Conservation (phyloP, 2,113 vertebrate species). For the Recurvirostra avosetta region DNA sequence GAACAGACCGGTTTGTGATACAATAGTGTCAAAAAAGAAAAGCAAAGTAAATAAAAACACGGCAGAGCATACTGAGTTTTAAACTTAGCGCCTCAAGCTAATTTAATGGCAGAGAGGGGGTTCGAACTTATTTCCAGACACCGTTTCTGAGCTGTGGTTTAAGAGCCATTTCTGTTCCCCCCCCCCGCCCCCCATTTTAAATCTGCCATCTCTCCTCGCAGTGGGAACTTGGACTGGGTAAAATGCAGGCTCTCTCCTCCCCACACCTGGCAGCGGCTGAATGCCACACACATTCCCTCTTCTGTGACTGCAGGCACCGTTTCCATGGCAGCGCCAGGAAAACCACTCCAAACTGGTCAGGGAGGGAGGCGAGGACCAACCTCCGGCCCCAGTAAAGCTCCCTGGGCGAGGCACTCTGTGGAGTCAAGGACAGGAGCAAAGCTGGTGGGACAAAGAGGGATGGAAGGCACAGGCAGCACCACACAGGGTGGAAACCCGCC, state of each 20-base stretch:
- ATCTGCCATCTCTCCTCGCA: neutral
- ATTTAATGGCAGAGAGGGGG: neutral
- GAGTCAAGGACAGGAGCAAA: neutral
- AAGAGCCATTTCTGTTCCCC: neutral
- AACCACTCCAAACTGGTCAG: neutral
- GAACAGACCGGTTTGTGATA: neutral
- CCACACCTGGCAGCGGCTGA: slow-evolving; percentile 8
- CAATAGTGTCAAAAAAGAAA: neutral
- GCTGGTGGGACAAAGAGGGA: rapidly evolving
- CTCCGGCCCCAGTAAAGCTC: neutral
- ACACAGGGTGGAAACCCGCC: neutral
- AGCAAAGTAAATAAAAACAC: neutral
- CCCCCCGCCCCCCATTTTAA: neutral
- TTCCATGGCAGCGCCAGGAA: neutral
- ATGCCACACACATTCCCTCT: neutral
- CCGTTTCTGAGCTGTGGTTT: neutral
- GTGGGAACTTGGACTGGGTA: neutral
- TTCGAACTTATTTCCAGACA: neutral
- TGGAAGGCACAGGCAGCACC: rapidly evolving
- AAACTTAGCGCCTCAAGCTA: neutral
- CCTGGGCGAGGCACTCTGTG: neutral
- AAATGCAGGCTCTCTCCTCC: neutral
- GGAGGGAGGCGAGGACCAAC: neutral
- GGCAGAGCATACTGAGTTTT: neutral
- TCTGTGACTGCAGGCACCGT: neutral